phyloP scores from a whole-genome alignment of 2,113 vertebrate species.

The Dryoscopus gambensis region DNA sequence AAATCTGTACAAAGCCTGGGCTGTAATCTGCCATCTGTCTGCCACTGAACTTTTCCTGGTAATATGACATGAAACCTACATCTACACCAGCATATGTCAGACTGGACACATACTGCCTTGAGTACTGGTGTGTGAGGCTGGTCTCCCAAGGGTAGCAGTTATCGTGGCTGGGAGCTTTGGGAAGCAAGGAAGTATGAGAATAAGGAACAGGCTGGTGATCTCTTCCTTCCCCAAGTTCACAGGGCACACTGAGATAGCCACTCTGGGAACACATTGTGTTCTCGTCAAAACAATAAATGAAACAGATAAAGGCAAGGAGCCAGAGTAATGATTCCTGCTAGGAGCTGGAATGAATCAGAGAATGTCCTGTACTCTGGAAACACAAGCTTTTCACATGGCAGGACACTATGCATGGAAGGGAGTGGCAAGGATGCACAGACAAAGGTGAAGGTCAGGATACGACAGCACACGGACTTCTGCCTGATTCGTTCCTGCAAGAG shows the following conservation, averaged over 20 bases:
- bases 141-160: background rate
- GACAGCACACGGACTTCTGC: background rate
- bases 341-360: background rate
- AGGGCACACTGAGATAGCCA: background rate
- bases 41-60: background rate
- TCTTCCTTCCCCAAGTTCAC: background rate
- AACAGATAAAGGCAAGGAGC: background rate
- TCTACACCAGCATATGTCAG: background rate
- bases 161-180: rapidly evolving
- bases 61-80: background rate
- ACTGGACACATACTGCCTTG: background rate
- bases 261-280: background rate
- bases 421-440: rapidly evolving
- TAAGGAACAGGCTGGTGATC: background rate
- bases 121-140: background rate
- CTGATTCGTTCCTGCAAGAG: background rate
- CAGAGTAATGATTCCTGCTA: background rate
- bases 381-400: background rate
- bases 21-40: background rate
- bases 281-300: background rate
- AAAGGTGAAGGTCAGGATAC: background rate
- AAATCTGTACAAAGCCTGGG: background rate
- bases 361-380: background rate
- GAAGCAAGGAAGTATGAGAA: background rate
- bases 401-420: background rate